phyloP scores from a whole-genome alignment of 2,113 vertebrate genomes.

The Motacilla tschutschensis region DNA sequence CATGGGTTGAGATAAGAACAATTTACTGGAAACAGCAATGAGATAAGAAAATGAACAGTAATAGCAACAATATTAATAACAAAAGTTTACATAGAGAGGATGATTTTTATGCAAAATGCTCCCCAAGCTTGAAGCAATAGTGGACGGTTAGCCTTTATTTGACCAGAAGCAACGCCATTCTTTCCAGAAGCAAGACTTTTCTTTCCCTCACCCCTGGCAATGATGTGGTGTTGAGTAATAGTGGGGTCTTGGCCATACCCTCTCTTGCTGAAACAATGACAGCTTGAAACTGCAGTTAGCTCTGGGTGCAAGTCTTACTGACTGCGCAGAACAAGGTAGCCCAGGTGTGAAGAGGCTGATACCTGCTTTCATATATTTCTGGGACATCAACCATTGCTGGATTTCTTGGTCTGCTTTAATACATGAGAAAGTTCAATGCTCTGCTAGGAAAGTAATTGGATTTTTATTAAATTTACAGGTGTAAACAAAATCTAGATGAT shows the following conservation, averaged over 20 bases:
- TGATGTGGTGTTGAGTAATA: too few relatives aligned
- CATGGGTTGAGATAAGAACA: not conserved
- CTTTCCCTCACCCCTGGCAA: not conserved
- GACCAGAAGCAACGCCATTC: rapidly evolving
- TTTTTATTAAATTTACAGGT: not conserved
- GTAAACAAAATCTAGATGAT: slow-evolving; percentile 5
- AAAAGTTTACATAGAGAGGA: not conserved
- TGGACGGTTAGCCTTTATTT: rapidly evolving
- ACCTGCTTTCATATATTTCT: not conserved
- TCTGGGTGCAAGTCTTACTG: not conserved
- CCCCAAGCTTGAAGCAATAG: not conserved
- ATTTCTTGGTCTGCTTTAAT: not conserved
- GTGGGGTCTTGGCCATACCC: not conserved
- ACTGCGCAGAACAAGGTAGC: not conserved
- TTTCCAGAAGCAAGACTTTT: not conserved
- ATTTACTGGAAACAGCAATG: not conserved
- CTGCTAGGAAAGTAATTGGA: not conserved
- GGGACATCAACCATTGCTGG: not conserved
- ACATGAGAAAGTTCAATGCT: not conserved
- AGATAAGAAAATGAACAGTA: not conserved
- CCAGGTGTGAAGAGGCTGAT: not conserved
- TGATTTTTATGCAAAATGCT: not conserved
- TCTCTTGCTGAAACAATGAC: not conserved
- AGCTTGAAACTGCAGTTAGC: not conserved
- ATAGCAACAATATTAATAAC: not conserved